A percentile compares a stretch with the other conserved stretches of the same genome.
phyloP scores from a whole-genome alignment of 2,888 invertebrate genomes.

The Acrocera orbiculus region DNA sequence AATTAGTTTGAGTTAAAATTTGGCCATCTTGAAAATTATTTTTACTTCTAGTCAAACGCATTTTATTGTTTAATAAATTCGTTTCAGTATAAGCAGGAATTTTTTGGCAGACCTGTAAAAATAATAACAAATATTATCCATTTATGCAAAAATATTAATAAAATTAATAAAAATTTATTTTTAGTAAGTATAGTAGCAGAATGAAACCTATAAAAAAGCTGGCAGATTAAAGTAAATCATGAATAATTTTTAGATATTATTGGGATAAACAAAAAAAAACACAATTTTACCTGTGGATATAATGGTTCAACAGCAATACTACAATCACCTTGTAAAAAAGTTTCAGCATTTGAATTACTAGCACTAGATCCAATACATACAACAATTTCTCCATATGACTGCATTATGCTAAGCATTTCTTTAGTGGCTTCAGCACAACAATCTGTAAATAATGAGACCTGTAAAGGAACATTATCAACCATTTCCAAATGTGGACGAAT shows the following conservation, averaged over 20 bases:
- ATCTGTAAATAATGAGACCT: slow-evolving; percentile 95
- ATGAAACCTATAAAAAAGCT: too few species aligned
- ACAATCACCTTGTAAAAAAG: slow-evolving; percentile 84
- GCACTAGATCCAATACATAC: slow-evolving; percentile 86
- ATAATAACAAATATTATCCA: background rate
- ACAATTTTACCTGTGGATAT: slow-evolving; percentile 72
- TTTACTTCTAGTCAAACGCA: slow-evolving; percentile 7
- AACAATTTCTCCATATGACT: slow-evolving; percentile 87
- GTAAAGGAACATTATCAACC: slow-evolving; percentile 92
- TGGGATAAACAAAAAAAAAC: too few species aligned
- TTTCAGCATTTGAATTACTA: slow-evolving; percentile 67
- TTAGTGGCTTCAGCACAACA: slow-evolving; percentile 81
- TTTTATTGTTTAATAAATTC: slow-evolving; percentile 28
- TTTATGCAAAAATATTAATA: too few species aligned
- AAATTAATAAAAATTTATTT: too few species aligned
- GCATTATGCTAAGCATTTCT: slow-evolving; percentile 91
- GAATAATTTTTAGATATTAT: too few species aligned
- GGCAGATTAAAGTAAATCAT: too few species aligned
- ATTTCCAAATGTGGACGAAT: slow-evolving; percentile 88
- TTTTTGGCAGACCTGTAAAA: slow-evolving; percentile 16
- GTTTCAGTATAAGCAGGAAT: slow-evolving; percentile 27
- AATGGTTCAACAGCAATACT: slow-evolving; percentile 86
- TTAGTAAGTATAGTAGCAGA: too few species aligned
- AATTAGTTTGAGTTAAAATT: background rate
- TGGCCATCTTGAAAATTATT: slow-evolving; percentile 4